phyloP scores from a whole-genome alignment of 2,888 invertebrate species.

The Teleiodes luculella region DNA sequence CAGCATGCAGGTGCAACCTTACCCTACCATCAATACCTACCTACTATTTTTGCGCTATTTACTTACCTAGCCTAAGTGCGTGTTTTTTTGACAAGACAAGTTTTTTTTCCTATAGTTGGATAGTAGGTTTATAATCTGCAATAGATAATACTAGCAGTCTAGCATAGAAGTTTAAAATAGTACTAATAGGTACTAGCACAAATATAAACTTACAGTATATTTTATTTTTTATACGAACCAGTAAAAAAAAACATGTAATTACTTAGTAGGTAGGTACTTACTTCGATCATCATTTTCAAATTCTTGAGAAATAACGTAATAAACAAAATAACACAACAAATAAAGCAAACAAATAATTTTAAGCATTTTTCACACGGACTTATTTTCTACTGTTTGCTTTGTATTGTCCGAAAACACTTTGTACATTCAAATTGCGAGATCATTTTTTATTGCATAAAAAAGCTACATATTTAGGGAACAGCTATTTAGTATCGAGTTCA shows the following conservation, averaged over 20 bases:
- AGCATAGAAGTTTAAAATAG: not conserved
- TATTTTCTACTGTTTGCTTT: not conserved
- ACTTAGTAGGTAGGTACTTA: slow-evolving; percentile 40
- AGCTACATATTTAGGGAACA: slow-evolving; percentile 1
- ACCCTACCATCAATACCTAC: too few species aligned
- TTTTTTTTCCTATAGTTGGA: too few species aligned
- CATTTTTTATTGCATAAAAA: not conserved
- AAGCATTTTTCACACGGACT: not conserved
- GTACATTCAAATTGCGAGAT: not conserved
- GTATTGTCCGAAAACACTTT: slow-evolving; percentile 10
- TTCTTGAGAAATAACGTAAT: slow-evolving; percentile 40
- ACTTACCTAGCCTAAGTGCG: too few species aligned
- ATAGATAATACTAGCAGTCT: too few species aligned
- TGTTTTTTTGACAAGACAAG: too few species aligned
- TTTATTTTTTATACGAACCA: too few species aligned
- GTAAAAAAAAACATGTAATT: too few species aligned
- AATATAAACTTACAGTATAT: too few species aligned
- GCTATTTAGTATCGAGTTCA: not conserved
- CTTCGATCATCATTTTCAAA: slow-evolving; percentile 54
- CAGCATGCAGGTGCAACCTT: too few species aligned
- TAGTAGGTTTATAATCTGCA: too few species aligned
- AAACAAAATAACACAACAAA: slow-evolving; percentile 36
- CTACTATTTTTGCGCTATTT: too few species aligned
- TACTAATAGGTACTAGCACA: too few species aligned
- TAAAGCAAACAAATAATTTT: slow-evolving; percentile 13